Conservation (phyloP, 2,888 invertebrate genomes). For the Bombylius discolor region DNA sequence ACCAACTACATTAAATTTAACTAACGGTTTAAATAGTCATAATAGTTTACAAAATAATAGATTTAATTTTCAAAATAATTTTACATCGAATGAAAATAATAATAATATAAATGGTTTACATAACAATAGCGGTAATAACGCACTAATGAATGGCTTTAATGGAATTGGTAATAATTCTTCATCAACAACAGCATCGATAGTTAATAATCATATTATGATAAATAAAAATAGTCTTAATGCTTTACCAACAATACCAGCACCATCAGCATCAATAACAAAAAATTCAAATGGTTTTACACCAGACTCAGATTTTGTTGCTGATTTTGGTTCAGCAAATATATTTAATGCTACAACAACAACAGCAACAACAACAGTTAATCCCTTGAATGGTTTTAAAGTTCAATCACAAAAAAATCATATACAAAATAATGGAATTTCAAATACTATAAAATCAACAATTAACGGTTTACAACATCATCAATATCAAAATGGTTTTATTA, state of each 20-base stretch:
- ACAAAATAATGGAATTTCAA: neutral
- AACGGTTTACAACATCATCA: neutral
- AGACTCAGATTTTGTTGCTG: slow-evolving; percentile 49
- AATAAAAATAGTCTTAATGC: slow-evolving; percentile 12
- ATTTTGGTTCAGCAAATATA: slow-evolving; percentile 58
- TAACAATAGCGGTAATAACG: neutral
- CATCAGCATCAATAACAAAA: neutral
- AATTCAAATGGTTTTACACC: slow-evolving; percentile 29
- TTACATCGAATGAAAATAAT: slow-evolving; percentile 9
- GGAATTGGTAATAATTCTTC: slow-evolving; percentile 10
- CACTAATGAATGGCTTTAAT: slow-evolving; percentile 25
- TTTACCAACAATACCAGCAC: neutral
- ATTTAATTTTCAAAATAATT: slow-evolving; percentile 8
- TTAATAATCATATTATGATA: slow-evolving; percentile 4
- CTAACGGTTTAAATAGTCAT: slow-evolving; percentile 6
- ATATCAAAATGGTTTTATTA: slow-evolving; percentile 2
- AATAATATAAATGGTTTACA: neutral
- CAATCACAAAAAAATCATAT: neutral
- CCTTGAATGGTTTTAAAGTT: slow-evolving; percentile 8
- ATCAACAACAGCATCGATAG: neutral
- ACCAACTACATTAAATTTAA: neutral
- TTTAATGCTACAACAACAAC: slow-evolving; percentile 41
- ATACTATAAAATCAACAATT: neutral
- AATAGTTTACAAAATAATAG: slow-evolving; percentile 6
- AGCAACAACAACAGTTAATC: slow-evolving; percentile 23